Base-by-base conservation (phyloP, 2,888 invertebrate genomes). In the Rambutsinella grinnellia region DNA sequence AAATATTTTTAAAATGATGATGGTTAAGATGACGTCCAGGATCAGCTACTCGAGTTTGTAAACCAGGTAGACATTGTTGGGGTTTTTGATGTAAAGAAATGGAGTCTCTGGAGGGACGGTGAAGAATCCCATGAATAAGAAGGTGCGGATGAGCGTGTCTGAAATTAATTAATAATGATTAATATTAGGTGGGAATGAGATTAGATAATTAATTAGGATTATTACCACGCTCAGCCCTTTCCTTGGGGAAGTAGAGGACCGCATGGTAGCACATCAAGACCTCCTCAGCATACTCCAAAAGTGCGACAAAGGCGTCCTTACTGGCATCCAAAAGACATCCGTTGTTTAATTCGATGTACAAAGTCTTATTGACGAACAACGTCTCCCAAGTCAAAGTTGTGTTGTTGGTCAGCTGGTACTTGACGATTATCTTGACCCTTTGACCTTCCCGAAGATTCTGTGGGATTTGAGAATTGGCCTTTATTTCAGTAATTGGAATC, bases 51-150 rank as follows among this genome's bases (percentile, higher is more conserved):
- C 87, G 85, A 88, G 87, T 85, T 87, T 86, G 86, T 89, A 89
- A 84, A 88, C 89, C 90, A 91, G 90, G 87, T 90, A 91, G 85
- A 91, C 87, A 85, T 90, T 89, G 88, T 92, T 89, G 86, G 88
- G 87, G 84, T 89, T 89, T 79, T 93, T 93, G 80, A 93, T 93
- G 85, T 93, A 53, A 19, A 80, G 90, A 86, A 93, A 88, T 69
- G 90, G 91, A 81, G 95, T 93, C 83, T 91, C 93, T 54, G 97
- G 95, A 51, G 95, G 91, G 85, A 97, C 89, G 78, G 94, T 91
- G 82, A 92, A 91, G 89, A 98, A 98, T 78, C 98, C 98, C 89
- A 98, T 91, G 89, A 96, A 97, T 93, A 96, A 95, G 91, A 98
- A 98, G 44, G 97, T 96, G 84, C 97, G 93, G 82, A 98, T 92